These are phyloP conservation scores for Erannis defoliaria DNA, from an alignment of 2,888 invertebrate species.

Conservation along the genomic window DNA sequence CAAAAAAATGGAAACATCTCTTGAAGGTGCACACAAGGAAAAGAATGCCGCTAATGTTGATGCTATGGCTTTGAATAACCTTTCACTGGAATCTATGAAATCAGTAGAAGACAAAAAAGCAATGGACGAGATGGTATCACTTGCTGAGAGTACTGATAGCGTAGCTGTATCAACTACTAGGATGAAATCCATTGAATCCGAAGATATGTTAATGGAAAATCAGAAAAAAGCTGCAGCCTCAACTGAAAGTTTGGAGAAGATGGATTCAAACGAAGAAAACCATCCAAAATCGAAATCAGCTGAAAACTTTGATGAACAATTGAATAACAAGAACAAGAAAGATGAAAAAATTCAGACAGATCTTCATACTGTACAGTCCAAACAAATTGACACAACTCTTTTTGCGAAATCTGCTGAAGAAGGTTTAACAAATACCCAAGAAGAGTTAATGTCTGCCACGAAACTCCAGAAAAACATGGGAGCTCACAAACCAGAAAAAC, in stretches of 20 bases:
- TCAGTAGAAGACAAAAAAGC: constrained; percentile 34
- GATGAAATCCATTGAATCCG: constrained; percentile 36
- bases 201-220: constrained; percentile 24
- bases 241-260: constrained; percentile 10
- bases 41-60: constrained; percentile 17
- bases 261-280: constrained; percentile 3
- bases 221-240: constrained; percentile 19
- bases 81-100: constrained; percentile 30
- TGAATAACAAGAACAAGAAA: constrained; percentile 15
- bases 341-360: constrained; percentile 17
- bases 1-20: neutral
- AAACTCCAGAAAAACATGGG: constrained; percentile 14
- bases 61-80: constrained; percentile 10
- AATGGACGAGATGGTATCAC: constrained; percentile 23
- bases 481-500: constrained; percentile 16
- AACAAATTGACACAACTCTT: constrained; percentile 32
- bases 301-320: constrained; percentile 18
- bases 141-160: neutral
- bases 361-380: constrained; percentile 25
- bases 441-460: constrained; percentile 5
- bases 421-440: constrained; percentile 14
- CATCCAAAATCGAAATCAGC: constrained; percentile 32
- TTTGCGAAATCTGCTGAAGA: constrained; percentile 43
- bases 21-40: constrained; percentile 5
- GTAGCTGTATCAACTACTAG: constrained; percentile 20